Base-by-base conservation (phyloP, 2,888 invertebrate species). In the Drepana falcataria region DNA sequence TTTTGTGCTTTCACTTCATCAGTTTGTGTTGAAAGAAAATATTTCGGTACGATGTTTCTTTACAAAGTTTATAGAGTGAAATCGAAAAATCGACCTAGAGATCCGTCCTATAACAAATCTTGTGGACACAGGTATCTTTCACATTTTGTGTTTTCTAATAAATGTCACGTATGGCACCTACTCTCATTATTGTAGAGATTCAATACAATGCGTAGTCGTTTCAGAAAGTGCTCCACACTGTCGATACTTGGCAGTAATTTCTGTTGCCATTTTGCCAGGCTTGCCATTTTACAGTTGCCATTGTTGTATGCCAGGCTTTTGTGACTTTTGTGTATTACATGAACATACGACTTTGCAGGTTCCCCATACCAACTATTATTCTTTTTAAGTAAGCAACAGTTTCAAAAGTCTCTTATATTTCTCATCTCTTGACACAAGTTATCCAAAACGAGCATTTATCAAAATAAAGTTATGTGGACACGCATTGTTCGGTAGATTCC, bases 231-330 rank as follows among this genome's bases (percentile, higher is more conserved):
- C 71, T 75, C 71, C 67, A 55, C 66, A 64, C 65, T 72, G 69
- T 77, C 75, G 73, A 78, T 77, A 76, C 75, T 77, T 73, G 68
- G 68, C 69, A 64, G 77, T 77, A 75, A 79, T 80, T 80, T 75
- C 75, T 71, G 73, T 71, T n/a, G n/a, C n/a, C n/a, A n/a, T n/a
- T n/a, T n/a, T n/a, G n/a, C n/a, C n/a, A n/a, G n/a, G n/a, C n/a
- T n/a, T n/a, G n/a, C n/a, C n/a, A n/a, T n/a, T n/a, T n/a, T n/a
- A n/a, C n/a, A n/a, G 71, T 71, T 73, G 69, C 78, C 65, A 78
- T 79, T 80, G 78, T 77, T 74, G 63, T 64, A 67, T 67, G 68
- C 59, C 64, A 65, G 70, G 64, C 70, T 77, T 71, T 72, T 75
- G 66, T 69, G 56, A 73, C 73, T 79, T 75, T 77, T 78, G 70